Conservation (phyloP, 2,113 vertebrate genomes). For the Oxyura jamaicensis region DNA sequence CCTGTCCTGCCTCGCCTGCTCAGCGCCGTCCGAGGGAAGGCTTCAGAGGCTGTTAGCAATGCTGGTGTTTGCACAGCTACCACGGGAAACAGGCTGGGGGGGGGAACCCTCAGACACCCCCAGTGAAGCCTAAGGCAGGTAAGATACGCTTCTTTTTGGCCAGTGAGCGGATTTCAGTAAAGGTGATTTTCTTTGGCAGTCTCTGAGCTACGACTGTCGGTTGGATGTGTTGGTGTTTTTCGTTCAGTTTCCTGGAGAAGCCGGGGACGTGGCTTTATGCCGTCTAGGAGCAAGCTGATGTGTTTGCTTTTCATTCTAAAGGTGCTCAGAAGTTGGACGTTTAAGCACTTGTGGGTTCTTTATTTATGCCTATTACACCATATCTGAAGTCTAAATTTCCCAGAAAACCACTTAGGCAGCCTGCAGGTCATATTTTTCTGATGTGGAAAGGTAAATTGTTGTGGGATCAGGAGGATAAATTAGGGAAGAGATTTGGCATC, state of each 20-base stretch:
- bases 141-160: background rate
- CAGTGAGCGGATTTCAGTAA: background rate
- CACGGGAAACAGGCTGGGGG: background rate
- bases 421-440: background rate
- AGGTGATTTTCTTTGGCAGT: background rate
- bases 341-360: background rate
- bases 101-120: background rate
- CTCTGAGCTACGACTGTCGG: background rate
- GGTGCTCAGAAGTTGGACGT: background rate
- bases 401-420: background rate
- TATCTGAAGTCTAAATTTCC: background rate
- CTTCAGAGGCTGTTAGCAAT: background rate
- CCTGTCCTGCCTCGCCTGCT: background rate
- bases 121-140: background rate
- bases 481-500: background rate
- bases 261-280: background rate
- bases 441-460: background rate
- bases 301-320: background rate
- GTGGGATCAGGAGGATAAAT: background rate
- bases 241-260: background rate
- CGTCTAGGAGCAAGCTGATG: background rate
- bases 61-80: background rate
- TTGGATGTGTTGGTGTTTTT: background rate
- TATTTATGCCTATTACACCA: background rate
- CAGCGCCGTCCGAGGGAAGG: background rate